These are phyloP conservation scores for Galerucella pusilla DNA, from an alignment of 2,888 invertebrate genomes.

Conservation along the genomic window DNA sequence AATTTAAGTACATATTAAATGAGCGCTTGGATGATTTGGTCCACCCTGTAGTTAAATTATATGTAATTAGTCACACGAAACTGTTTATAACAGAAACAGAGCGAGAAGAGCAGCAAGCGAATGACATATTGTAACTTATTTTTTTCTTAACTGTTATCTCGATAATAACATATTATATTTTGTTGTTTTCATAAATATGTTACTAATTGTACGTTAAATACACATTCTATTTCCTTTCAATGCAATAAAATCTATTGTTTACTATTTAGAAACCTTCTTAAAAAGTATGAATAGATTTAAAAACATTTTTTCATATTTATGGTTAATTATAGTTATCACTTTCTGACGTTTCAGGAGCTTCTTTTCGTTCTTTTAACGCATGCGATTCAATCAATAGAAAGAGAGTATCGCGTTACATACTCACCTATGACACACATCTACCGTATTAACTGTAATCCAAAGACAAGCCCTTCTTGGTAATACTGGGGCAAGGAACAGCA, in stretches of 20 bases:
- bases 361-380: too few species aligned
- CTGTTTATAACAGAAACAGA: slow-evolving; percentile 15
- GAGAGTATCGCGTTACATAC: too few species aligned
- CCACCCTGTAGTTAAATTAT: not conserved
- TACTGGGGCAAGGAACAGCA: too few species aligned
- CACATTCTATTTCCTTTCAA: not conserved
- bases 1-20: not conserved
- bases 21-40: not conserved
- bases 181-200: slow-evolving; percentile 1
- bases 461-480: too few species aligned
- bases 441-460: too few species aligned
- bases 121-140: slow-evolving; percentile 20
- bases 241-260: not conserved
- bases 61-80: slow-evolving; percentile 17
- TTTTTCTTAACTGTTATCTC: slow-evolving; percentile 12
- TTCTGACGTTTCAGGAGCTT: too few species aligned
- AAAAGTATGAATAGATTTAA: too few species aligned
- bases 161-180: slow-evolving; percentile 3
- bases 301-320: too few species aligned
- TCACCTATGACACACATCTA: too few species aligned
- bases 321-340: too few species aligned
- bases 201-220: slow-evolving; percentile 3
- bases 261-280: not conserved
- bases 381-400: too few species aligned
- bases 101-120: slow-evolving; percentile 10